Evolutionary conservation across 2,113 vertebrate species (phyloP), one percentile per base, ranked within the genome.

Genomic region (Cynoglossus semilaevis): DNA sequence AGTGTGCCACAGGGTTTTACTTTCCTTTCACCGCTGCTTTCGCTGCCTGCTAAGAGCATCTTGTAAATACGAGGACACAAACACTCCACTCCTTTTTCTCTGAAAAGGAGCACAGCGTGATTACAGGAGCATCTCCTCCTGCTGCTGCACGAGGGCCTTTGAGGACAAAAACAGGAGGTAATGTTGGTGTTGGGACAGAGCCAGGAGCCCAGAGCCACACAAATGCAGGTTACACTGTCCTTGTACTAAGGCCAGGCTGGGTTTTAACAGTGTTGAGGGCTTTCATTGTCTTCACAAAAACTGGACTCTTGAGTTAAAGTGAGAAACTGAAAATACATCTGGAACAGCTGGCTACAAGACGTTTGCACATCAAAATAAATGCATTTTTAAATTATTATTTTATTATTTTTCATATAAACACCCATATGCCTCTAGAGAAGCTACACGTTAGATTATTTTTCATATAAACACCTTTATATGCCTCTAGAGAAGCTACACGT

Each of bases 211-310:
- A 70, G 69, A 87, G 75, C 82, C 77, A 82, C 56, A 44, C 46
- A 70, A 70, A 84, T 77, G 76, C 83, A 85, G 82, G 81, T 80
- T 80, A 63, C 72, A 58, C 52, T 83, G 80, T 81, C 51, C 70
- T 55, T 52, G 59, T 48, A 78, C 38, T 11, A 12, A 51, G 46
- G 46, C 67, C 43, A 49, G 7, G 40, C 38, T 2, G 37, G 40
- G 49, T 59, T 63, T 62, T 38, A 50, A 45, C 38, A 41, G 38
- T 41, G 22, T 29, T 29, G 22, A 29, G 22, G 22, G 22, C 22
- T 29, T 29, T 29, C 22, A 29, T 4, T n/a, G n/a, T n/a, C n/a
- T n/a, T n/a, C n/a, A 29, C 6, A 29, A 29, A 29, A 29, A 29
- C 22, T 29, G 22, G 22, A 29, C 22, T 29, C 22, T 29, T 29